These are phyloP conservation scores for Nemoura dubitans DNA, from an alignment of 2,888 invertebrate genomes.

Conservation along the genomic window DNA sequence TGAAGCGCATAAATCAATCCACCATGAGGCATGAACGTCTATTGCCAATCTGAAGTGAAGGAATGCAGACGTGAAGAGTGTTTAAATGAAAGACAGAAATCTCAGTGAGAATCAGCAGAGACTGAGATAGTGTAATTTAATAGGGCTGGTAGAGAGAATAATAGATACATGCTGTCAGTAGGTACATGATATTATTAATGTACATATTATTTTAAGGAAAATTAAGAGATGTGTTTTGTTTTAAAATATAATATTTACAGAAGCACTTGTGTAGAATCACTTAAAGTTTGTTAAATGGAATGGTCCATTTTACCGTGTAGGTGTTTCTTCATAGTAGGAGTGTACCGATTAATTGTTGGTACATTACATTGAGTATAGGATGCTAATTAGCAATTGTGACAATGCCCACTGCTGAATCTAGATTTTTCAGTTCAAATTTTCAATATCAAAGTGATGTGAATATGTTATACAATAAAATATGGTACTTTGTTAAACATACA, in stretches of 20 bases:
- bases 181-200: neutral
- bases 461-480: neutral
- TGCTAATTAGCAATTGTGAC: neutral
- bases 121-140: neutral
- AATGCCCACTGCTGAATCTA: neutral
- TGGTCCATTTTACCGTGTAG: neutral
- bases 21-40: neutral
- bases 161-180: neutral
- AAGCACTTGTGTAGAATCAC: neutral
- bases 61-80: neutral
- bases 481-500: neutral
- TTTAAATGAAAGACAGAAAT: neutral
- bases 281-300: neutral
- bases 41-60: neutral
- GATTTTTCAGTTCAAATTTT: neutral
- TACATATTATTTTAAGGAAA: neutral
- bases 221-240: neutral
- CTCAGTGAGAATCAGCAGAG: neutral
- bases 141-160: neutral
- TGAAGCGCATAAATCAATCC: neutral
- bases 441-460: no score
- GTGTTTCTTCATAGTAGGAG: neutral
- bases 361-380: no score
- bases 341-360: neutral
- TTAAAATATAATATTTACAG: neutral